phyloP scores from a whole-genome alignment of 2,113 vertebrate genomes.

The Chinchilla lanigera region DNA sequence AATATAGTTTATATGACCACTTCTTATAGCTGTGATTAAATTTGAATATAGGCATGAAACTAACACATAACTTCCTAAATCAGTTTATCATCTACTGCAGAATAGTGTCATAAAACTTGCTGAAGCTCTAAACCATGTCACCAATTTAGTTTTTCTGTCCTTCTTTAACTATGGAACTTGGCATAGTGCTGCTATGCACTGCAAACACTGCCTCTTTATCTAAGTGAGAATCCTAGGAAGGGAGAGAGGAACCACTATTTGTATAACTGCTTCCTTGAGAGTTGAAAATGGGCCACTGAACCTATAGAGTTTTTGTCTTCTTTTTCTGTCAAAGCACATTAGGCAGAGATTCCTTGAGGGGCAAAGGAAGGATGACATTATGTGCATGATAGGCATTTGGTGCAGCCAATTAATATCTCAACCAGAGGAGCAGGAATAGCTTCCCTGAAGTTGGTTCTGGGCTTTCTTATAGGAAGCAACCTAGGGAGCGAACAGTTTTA shows the following conservation, averaged over 20 bases:
- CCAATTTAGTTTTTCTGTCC: not conserved
- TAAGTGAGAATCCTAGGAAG: not conserved
- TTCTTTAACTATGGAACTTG: not conserved
- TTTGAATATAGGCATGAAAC: not conserved
- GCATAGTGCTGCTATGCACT: not conserved
- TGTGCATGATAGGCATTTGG: not conserved
- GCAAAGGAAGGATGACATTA: not conserved
- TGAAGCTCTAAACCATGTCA: not conserved
- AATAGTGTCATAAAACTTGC: not conserved
- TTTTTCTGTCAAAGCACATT: not conserved
- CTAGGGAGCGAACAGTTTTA: not conserved
- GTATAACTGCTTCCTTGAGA: not conserved
- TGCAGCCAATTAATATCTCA: not conserved
- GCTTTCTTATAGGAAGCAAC: not conserved
- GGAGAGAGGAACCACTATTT: not conserved
- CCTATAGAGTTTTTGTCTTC: not conserved
- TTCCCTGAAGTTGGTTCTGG: not conserved
- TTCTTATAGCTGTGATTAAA: not conserved
- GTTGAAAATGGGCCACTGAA: not conserved
- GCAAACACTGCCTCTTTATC: not conserved
- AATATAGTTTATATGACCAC: constrained; percentile 5
- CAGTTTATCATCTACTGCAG: not conserved
- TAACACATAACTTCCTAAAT: not conserved
- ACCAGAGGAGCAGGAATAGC: not conserved
- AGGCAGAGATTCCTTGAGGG: not conserved